phyloP scores from a whole-genome alignment of 2,888 invertebrate species.

The Linnaemya vulpina region DNA sequence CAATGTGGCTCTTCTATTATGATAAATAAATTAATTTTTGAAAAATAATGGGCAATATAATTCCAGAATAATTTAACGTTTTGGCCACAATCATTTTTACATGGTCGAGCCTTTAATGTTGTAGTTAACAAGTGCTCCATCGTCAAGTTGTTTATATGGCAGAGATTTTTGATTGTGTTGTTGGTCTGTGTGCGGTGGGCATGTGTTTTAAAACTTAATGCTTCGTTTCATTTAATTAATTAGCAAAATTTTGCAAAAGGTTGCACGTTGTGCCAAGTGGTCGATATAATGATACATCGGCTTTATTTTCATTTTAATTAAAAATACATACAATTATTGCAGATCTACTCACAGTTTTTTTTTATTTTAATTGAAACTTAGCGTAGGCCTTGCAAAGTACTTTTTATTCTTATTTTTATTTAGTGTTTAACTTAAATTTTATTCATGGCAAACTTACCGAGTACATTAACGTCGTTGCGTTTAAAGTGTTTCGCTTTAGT shows the following conservation, averaged over 20 bases:
- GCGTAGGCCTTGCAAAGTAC: not conserved
- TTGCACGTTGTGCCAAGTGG: not conserved
- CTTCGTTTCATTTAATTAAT: slow-evolving; percentile 78
- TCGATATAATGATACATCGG: slow-evolving; percentile 1
- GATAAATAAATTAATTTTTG: slow-evolving; percentile 30
- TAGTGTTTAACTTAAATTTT: slow-evolving; percentile 78
- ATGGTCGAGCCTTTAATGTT: slow-evolving; percentile 50
- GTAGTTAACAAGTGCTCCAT: slow-evolving; percentile 55
- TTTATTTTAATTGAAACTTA: slow-evolving; percentile 16
- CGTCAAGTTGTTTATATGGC: slow-evolving; percentile 38
- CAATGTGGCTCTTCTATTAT: slow-evolving; percentile 62
- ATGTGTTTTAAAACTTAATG: slow-evolving; percentile 75
- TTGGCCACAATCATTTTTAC: slow-evolving; percentile 67
- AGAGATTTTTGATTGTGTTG: slow-evolving; percentile 2
- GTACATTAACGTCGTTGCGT: not conserved
- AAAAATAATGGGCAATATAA: slow-evolving; percentile 20
- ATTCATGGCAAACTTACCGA: slow-evolving; percentile 19
- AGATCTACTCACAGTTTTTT: not conserved
- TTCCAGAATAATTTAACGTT: slow-evolving; percentile 59
- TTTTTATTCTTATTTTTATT: slow-evolving; percentile 79
- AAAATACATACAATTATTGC: not conserved
- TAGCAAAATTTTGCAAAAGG: slow-evolving; percentile 65
- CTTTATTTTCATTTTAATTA: not conserved
- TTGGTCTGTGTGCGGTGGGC: slow-evolving; percentile 48
- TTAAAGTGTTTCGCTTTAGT: slow-evolving; percentile 35